phyloP scores from a whole-genome alignment of 2,888 invertebrate genomes.

The Himalopsyche tibetana region DNA sequence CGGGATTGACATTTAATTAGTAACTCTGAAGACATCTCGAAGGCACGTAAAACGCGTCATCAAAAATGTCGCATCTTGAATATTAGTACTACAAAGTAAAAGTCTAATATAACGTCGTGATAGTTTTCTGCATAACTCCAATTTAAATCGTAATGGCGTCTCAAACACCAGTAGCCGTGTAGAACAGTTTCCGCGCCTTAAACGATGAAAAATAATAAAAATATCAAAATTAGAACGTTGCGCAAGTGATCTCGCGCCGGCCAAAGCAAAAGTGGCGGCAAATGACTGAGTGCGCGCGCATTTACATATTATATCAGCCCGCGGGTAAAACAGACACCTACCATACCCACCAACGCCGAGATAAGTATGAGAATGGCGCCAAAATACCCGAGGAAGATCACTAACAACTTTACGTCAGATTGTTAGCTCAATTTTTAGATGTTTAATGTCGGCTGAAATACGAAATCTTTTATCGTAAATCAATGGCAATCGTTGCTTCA shows the following conservation, averaged over 20 bases:
- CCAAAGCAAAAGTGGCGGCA: constrained; percentile 31
- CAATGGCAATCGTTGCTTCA: too few species aligned
- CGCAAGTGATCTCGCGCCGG: constrained; percentile 35
- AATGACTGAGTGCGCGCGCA: constrained; percentile 42
- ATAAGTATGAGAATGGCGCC: constrained; percentile 42
- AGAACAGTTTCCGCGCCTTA: constrained; percentile 9
- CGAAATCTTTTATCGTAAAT: too few species aligned
- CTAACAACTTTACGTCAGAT: constrained; percentile 33
- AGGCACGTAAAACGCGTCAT: too few species aligned
- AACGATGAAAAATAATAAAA: constrained; percentile 20
- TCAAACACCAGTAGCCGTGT: background rate
- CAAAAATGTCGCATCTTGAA: too few species aligned
- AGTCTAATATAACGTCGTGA: too few species aligned
- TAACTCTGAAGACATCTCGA: too few species aligned
- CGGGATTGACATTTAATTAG: too few species aligned
- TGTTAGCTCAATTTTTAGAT: background rate
- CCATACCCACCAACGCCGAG: constrained; percentile 14
- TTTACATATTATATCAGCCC: constrained; percentile 38
- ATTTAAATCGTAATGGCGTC: background rate
- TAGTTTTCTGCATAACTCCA: too few species aligned
- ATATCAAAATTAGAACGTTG: constrained; percentile 34
- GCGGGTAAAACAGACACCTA: constrained; percentile 35
- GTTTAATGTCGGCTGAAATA: background rate
- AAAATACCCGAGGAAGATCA: constrained; percentile 14
- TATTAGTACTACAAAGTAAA: too few species aligned